A percentile compares a stretch with the other conserved stretches of the same genome.
phyloP scores from a whole-genome alignment of 2,888 invertebrate genomes.

The Germaria angustata region DNA sequence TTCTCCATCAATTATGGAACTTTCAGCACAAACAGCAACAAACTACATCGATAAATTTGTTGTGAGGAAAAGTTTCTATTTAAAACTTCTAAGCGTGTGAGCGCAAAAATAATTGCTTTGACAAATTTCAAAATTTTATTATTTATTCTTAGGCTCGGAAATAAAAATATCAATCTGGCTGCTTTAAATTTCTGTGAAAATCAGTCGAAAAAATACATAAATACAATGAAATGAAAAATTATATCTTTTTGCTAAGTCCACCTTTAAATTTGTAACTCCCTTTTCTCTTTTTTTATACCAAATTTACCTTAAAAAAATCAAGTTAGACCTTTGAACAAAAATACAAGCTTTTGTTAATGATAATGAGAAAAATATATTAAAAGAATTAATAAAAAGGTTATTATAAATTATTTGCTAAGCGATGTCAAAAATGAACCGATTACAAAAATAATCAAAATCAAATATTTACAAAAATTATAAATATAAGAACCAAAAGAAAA shows the following conservation, averaged over 20 bases:
- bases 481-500: conserved; percentile 27
- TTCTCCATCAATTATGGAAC: no score
- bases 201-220: no score
- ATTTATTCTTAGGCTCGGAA: no score
- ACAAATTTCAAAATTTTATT: no score
- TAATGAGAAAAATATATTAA: background rate
- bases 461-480: conserved; percentile 58
- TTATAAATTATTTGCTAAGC: conserved; percentile 50
- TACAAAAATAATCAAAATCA: conserved; percentile 51
- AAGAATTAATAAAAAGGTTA: conserved; percentile 1
- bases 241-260: conserved; percentile 2
- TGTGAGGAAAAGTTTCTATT: no score
- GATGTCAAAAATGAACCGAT: conserved; percentile 8
- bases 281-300: background rate
- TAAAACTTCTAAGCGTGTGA: no score
- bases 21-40: no score
- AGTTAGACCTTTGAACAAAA: conserved; percentile 22
- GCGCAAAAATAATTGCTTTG: no score
- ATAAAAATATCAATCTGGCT: no score
- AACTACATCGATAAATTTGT: no score
- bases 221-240: no score
- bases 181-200: no score
- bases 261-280: background rate
- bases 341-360: conserved; percentile 8
- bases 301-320: conserved; percentile 18